Conservation (phyloP, 2,888 invertebrate species). For the Stratiomys singularior region DNA sequence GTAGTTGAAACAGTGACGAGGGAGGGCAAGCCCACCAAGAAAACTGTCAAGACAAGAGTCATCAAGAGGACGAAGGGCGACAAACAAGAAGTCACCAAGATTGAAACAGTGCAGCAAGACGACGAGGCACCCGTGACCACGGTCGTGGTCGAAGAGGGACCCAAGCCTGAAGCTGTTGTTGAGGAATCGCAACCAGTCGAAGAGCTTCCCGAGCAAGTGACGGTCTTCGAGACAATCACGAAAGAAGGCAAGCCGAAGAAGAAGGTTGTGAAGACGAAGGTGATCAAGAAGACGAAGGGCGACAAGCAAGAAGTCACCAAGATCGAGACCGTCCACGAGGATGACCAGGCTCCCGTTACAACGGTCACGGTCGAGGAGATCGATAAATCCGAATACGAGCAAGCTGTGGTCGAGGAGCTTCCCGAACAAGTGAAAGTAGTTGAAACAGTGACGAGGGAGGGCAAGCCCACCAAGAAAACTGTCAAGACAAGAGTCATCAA, state of each 20-base stretch:
- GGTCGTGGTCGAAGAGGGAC: slow-evolving; percentile 54
- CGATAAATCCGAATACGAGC: slow-evolving; percentile 20
- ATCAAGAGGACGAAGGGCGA: slow-evolving; percentile 61
- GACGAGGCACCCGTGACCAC: slow-evolving; percentile 61
- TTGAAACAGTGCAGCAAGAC: slow-evolving; percentile 62
- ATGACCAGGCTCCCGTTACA: slow-evolving; percentile 57
- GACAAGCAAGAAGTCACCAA: slow-evolving; percentile 55
- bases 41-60: slow-evolving; percentile 53
- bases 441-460: slow-evolving; percentile 53
- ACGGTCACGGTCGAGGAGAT: slow-evolving; percentile 54
- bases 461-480: slow-evolving; percentile 57
- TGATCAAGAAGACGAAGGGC: slow-evolving; percentile 56
- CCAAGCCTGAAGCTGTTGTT: background rate
- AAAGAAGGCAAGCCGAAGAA: slow-evolving; percentile 60
- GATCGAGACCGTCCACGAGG: slow-evolving; percentile 52
- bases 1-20: slow-evolving; percentile 58
- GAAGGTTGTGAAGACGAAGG: slow-evolving; percentile 61
- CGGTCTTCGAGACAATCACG: slow-evolving; percentile 58
- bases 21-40: slow-evolving; percentile 56
- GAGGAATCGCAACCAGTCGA: background rate
- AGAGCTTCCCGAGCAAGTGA: slow-evolving; percentile 60
- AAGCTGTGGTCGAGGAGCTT: slow-evolving; percentile 53
- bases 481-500: slow-evolving; percentile 60
- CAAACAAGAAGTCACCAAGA: slow-evolving; percentile 63
- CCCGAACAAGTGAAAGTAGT: slow-evolving; percentile 54